Conservation (phyloP, 2,797 vertebrate genomes). For the Orestias chungarensis region DNA sequence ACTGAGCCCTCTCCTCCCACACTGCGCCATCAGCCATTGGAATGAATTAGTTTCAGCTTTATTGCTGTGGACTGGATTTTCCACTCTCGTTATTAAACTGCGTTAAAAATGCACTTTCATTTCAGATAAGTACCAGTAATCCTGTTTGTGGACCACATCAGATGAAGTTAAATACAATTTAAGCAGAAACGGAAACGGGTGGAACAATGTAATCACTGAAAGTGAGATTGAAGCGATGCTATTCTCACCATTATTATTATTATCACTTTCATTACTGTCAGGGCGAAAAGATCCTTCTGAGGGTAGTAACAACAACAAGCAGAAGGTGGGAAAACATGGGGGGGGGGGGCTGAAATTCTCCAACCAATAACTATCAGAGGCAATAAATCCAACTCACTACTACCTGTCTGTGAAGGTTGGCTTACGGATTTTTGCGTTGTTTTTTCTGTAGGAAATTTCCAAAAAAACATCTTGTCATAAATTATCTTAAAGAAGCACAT, state of each 20-base stretch:
- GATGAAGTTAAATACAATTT: slow-evolving; percentile 86
- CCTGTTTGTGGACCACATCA: slow-evolving; percentile 81
- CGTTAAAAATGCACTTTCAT: slow-evolving; percentile 86
- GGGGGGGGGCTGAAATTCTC: slow-evolving; percentile 14
- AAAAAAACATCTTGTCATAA: slow-evolving; percentile 61
- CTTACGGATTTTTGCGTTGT: slow-evolving; percentile 55
- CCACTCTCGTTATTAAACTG: slow-evolving; percentile 84
- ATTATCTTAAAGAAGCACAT: slow-evolving; percentile 60
- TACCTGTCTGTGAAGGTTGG: slow-evolving; percentile 64
- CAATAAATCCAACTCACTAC: slow-evolving; percentile 67
- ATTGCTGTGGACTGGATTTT: slow-evolving; percentile 83
- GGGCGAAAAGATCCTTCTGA: slow-evolving; percentile 55
- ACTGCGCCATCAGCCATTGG: slow-evolving; percentile 69
- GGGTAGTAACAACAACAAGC: slow-evolving; percentile 51
- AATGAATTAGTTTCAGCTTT: slow-evolving; percentile 85
- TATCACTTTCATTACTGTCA: slow-evolving; percentile 80
- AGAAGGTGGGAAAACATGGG: slow-evolving; percentile 61
- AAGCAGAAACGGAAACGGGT: slow-evolving; percentile 81
- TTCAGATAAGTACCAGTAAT: slow-evolving; percentile 86
- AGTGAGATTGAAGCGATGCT: slow-evolving; percentile 84
- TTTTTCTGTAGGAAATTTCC: slow-evolving; percentile 58
- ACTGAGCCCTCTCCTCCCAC: slow-evolving; percentile 61
- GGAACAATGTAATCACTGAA: slow-evolving; percentile 84
- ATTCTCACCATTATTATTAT: slow-evolving; percentile 81
- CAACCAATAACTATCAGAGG: slow-evolving; percentile 68